Evolutionary conservation across 2,797 vertebrate species (phyloP).

Genomic region (Hylomyscus alleni): DNA sequence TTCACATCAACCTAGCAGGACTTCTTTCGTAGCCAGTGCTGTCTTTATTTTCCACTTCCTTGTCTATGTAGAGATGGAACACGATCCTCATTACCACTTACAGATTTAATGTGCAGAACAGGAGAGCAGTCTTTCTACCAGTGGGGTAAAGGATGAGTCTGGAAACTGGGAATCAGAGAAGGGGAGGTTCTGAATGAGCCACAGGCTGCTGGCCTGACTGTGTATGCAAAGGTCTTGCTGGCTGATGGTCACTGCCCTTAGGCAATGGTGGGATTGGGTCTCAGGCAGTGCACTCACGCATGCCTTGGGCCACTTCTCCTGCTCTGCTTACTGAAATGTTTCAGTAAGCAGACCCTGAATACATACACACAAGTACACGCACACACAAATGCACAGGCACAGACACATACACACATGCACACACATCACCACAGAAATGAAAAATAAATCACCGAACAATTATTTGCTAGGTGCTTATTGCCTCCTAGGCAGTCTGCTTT

Average conservation of each 20-base stretch:
- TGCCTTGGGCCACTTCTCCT: neutral
- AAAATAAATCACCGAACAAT: neutral
- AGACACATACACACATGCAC: neutral
- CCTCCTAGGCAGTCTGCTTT: neutral
- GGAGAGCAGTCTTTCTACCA: constrained; percentile 44
- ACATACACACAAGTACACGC: neutral
- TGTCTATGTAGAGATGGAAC: constrained; percentile 64
- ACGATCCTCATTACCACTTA: constrained; percentile 59
- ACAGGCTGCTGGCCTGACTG: neutral
- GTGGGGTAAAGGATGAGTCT: neutral
- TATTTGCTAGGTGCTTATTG: neutral
- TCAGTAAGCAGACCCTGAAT: neutral
- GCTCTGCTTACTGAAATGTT: no score
- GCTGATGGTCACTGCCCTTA: neutral
- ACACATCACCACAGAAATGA: neutral
- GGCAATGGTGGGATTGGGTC: neutral
- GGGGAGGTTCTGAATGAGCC: neutral
- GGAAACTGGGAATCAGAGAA: neutral
- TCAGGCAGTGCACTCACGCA: neutral
- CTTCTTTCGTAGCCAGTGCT: neutral
- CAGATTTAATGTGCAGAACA: constrained; percentile 42
- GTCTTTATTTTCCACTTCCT: constrained; percentile 57
- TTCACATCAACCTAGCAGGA: neutral
- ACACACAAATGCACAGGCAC: neutral
- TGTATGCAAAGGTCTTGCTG: neutral